Base-by-base conservation (phyloP, 2,113 vertebrate species). In the Sceloporus undulatus region DNA sequence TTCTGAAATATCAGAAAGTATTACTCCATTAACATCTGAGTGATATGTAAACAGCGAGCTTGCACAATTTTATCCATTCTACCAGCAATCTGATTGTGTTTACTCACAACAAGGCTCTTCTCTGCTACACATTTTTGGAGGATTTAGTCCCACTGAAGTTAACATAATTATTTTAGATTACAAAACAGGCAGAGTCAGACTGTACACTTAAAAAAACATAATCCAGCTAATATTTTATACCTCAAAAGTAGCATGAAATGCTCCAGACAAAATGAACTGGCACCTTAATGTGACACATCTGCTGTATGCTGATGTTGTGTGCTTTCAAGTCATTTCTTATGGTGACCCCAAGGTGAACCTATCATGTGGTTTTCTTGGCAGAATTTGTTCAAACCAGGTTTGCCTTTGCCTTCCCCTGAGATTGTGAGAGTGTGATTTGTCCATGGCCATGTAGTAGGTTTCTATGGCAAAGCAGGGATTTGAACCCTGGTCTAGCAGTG, bases 181-280 rank as follows among this genome's bases (percentile, higher is more conserved):
- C 62, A 87, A 62, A 4, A 48, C 9, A 29, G 16, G n/a, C 13
- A 74, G 29, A 38, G 5, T 76, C 56, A 62, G 38, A 76, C 34
- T 2, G 4, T 48, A 14, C 3, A 19, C 27, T 77, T 62, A 23
- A 38, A 77, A 75, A 40, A 75, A 8, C 34, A 56, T 1, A n/a
- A n/a, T 11, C 56, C 1, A 56, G 68, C 23, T 79, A 40, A 87
- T 73, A 19, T 52, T 74, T 38, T 29, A 42, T 59, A 91, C 90
- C 42, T 91, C 87, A 91, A 81, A 62, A 66, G 29, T 84, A 90
- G 85, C 42, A 81, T 76, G 68, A 89, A 92, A 87, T 89, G 82
- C 74, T 87, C 54, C 73, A 90, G 91, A 86, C 87, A 89, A 91
- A 87, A 59, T 9, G 34, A 23, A n/a, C 52, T 73, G 6, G 71